Conservation (phyloP, 1,140 invertebrate genomes). For the Paraescarpia echinospica region DNA sequence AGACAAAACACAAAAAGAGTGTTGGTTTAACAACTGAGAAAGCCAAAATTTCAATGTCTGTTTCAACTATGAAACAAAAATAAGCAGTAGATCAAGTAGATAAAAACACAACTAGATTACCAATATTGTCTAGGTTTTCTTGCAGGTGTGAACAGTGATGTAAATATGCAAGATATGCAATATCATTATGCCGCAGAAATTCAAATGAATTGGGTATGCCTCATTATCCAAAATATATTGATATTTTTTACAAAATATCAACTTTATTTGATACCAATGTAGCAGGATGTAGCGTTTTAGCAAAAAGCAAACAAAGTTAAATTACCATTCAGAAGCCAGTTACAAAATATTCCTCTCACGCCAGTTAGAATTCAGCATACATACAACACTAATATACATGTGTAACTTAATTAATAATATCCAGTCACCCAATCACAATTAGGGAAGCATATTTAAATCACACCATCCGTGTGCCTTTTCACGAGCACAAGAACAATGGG, state of each 20-base stretch:
- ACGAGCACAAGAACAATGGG: neutral
- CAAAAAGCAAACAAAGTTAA: neutral
- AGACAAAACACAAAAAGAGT: too few relatives aligned
- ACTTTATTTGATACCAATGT: neutral
- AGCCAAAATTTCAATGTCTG: too few relatives aligned
- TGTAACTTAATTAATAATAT: conserved; percentile 2
- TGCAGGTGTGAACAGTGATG: too few relatives aligned
- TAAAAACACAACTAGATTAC: too few relatives aligned
- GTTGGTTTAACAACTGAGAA: too few relatives aligned
- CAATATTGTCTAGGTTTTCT: neutral
- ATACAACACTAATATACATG: neutral
- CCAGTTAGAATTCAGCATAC: neutral
- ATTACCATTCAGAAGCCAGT: neutral
- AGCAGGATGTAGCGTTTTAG: neutral
- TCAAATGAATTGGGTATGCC: neutral
- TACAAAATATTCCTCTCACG: neutral
- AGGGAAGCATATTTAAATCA: neutral
- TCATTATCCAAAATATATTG: too few relatives aligned
- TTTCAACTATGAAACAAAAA: too few relatives aligned
- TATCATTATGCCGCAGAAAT: neutral
- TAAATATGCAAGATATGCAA: too few relatives aligned
- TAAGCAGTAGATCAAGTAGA: too few relatives aligned
- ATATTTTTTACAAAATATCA: neutral
- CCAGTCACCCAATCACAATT: neutral
- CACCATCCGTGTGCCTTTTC: neutral